A percentile compares a stretch with the other conserved stretches of the same genome.
Conservation (phyloP, 2,888 invertebrate genomes). For the Hofmannophila pseudospretella region DNA sequence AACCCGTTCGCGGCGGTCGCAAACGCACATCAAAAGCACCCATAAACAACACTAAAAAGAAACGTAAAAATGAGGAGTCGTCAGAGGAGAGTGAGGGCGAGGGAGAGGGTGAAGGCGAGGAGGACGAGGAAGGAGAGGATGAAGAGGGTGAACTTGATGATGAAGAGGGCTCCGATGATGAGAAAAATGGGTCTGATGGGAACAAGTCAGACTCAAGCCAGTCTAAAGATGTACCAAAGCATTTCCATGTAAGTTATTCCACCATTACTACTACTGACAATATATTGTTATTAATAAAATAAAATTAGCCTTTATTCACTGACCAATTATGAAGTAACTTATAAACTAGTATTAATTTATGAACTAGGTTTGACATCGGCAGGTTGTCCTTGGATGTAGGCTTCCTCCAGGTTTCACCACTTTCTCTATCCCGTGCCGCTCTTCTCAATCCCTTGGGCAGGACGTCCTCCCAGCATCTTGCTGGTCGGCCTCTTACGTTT, state of each 20-base stretch:
- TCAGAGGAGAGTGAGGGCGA: slow-evolving; percentile 68
- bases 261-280: background rate
- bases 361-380: too few species aligned
- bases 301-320: too few species aligned
- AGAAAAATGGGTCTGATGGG: slow-evolving; percentile 73
- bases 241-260: slow-evolving; percentile 69
- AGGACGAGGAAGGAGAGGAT: slow-evolving; percentile 60
- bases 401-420: too few species aligned
- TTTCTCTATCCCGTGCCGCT: too few species aligned
- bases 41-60: slow-evolving; percentile 66
- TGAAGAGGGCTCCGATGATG: slow-evolving; percentile 72
- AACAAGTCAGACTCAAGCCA: slow-evolving; percentile 75
- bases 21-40: slow-evolving; percentile 50
- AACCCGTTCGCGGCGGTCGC: slow-evolving; percentile 49
- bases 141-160: slow-evolving; percentile 69
- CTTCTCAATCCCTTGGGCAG: too few species aligned
- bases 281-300: background rate
- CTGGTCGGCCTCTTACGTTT: too few species aligned
- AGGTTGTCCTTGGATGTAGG: too few species aligned
- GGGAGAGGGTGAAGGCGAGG: slow-evolving; percentile 64
- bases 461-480: too few species aligned
- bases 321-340: too few species aligned
- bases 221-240: slow-evolving; percentile 76
- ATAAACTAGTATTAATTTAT: too few species aligned
- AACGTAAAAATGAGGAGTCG: slow-evolving; percentile 53